Evolutionary conservation across 2,113 vertebrate genomes (phyloP), one percentile per base, ranked within the genome.

Genomic region (Oryzias javanicus): DNA sequence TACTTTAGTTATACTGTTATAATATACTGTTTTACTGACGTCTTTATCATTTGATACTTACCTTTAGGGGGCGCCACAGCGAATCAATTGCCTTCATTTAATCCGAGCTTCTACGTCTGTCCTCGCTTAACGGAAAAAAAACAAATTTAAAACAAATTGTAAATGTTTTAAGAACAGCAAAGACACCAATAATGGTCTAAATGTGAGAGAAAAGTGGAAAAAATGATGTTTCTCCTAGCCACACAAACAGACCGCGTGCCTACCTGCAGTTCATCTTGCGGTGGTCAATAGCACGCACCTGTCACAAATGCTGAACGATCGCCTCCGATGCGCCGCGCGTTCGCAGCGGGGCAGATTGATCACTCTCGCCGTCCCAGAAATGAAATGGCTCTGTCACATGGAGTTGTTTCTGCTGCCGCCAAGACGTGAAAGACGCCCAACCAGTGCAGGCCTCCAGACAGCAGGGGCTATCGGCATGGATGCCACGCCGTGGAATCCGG

Each of bases 271-370:
- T 77, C 69, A 77, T 85, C 78, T 75, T 71, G 48, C 51, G 58
- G 56, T 27, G 18, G 77, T 87, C 82, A 82, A 89, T 86, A 85
- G 69, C 70, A 55, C 67, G 64, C 76, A 80, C 57, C 78, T 70
- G 79, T 75, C 72, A 78, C 49, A 82, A 80, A 82, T 51, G 60
- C 41, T 76, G 80, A 88, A 76, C 74, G 80, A 86, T 80, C 74
- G 73, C 76, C 74, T 72, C 74, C 49, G 16, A 56, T 42, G 49
- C 64, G 4, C 16, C 1, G n/a, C 54, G 20, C 40, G 29, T 59
- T 73, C 70, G 60, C 52, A 45, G 72, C 55, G 1, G 66, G 66
- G 60, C 72, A 79, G 81, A 87, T 80, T 81, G 86, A 88, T 89
- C 81, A 69, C 68, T 54, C 65, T 59, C 58, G 67, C 68, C 82